phyloP scores from a whole-genome alignment of 2,797 vertebrate genomes.

The Halcyon badia region DNA sequence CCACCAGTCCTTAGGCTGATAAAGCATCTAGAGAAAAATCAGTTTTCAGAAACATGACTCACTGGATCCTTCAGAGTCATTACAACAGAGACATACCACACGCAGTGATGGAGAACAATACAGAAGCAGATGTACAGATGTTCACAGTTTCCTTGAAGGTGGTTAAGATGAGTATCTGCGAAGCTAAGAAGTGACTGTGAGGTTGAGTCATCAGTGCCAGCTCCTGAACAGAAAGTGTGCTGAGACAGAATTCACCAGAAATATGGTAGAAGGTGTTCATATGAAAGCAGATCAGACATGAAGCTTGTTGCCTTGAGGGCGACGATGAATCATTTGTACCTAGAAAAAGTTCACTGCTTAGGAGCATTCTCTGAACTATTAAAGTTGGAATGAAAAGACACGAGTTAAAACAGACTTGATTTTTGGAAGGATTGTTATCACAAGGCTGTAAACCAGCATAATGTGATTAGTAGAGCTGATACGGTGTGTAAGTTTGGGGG shows the following conservation, averaged over 20 bases:
- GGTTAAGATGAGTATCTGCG: slow-evolving; percentile 20
- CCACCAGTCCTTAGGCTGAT: background rate
- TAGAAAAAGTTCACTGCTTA: background rate
- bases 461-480: background rate
- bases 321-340: background rate
- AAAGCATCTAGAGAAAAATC: background rate
- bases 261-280: background rate
- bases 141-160: slow-evolving; percentile 22
- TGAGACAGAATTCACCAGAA: slow-evolving; percentile 26
- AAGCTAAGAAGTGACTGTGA: slow-evolving; percentile 4
- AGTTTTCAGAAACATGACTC: background rate
- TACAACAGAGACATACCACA: background rate
- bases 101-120: background rate
- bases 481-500: background rate
- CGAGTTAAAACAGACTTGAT: background rate
- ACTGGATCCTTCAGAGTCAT: background rate
- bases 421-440: background rate
- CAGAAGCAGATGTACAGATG: background rate
- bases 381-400: background rate
- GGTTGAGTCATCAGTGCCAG: slow-evolving; percentile 18
- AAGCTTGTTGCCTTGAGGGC: background rate
- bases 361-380: background rate
- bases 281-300: background rate
- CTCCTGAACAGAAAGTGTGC: background rate
- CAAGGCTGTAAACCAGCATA: background rate